Evolutionary conservation across 2,113 vertebrate species (phyloP), one percentile per base, ranked within the genome.

Genomic region (Neogale vison): DNA sequence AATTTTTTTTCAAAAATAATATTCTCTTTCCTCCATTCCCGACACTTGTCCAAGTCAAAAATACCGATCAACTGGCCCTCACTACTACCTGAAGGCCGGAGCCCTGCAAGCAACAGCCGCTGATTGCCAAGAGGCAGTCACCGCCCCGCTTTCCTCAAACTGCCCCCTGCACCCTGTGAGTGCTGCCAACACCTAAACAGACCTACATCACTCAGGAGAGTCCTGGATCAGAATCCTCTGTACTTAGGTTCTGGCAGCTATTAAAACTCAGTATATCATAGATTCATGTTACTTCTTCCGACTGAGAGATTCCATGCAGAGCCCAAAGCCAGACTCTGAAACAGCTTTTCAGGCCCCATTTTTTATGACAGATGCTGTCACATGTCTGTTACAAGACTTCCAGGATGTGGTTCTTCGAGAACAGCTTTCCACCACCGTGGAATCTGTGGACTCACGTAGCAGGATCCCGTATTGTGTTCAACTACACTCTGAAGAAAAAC

Each of bases 111-210:
- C 4, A 42, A 10, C 7, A 74, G 67, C 61, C 52, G 77, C 21
- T 17, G 24, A 86, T 52, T 95, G 34, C 61, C 31, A 76, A 61
- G 39, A 86, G 76, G 39, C 31, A 81, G 20, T 34, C 45, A 50
- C 17, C n/a, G 29, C 63, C 29, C 20, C 24, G 21, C 36, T 61
- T 84, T 55, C 63, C 29, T 72, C 65, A 47, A 26, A 26, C 29
- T n/a, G 29, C 4, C 7, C 3, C 57, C 34, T n/a, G 29, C 0
- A 11, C 0, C 17, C 17, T 3, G 12, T 18, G 63, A 86, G 12
- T 26, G n/a, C 36, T 52, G 36, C 29, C 34, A 39, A 14, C 11
- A 57, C 17, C 59, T 31, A 39, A 57, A 91, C 67, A 55, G 52
- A 29, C 23, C 29, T 90, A 4, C 24, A 31, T 12, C 45, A 39